Evolutionary conservation across 2,113 vertebrate species (phyloP), one percentile per base, ranked within the genome.

Genomic region (Osmerus eperlanus): DNA sequence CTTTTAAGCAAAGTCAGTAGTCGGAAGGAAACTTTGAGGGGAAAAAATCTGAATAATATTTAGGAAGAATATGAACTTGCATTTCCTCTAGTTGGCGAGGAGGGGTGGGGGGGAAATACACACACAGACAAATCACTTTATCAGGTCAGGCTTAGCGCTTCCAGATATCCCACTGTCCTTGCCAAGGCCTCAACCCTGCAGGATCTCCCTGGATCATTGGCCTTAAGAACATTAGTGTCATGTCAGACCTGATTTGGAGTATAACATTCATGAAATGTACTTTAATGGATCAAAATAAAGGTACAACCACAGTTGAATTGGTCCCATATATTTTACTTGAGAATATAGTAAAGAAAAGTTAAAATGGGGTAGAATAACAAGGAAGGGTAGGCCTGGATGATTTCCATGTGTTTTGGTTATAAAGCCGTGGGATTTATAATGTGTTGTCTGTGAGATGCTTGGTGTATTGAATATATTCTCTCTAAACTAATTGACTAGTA

Each of bases 401-500:
- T 79, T 65, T 88, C 84, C 84, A 87, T 65, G 61, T 70, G 68
- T 67, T 65, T 36, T 41, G 56, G 41, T 41, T 77, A 79, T 79
- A 79, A 83, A 89, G 85, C 83, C 80, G 74, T 69, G 68, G 83
- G 85, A 90, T 91, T 91, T 90, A 90, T 93, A 89, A 90, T 84
- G 82, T 84, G 84, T 84, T 86, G 88, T 91, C 86, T 78, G 83
- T 91, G 87, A 84, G 89, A 87, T 80, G 85, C 83, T 86, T 81
- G 75, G 84, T 88, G 88, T 90, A 88, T 90, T 92, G 88, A 91
- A 92, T 90, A 89, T 91, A 89, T 91, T 91, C 79, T 83, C 89
- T 91, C 87, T 90, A 91, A 92, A 92, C 92, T 91, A 91, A 92
- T 92, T 92, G 90, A 92, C 92, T 89, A 79, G 87, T 89, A 91